Evolutionary conservation across 2,888 invertebrate species (phyloP).

Genomic region (Formica aserva): DNA sequence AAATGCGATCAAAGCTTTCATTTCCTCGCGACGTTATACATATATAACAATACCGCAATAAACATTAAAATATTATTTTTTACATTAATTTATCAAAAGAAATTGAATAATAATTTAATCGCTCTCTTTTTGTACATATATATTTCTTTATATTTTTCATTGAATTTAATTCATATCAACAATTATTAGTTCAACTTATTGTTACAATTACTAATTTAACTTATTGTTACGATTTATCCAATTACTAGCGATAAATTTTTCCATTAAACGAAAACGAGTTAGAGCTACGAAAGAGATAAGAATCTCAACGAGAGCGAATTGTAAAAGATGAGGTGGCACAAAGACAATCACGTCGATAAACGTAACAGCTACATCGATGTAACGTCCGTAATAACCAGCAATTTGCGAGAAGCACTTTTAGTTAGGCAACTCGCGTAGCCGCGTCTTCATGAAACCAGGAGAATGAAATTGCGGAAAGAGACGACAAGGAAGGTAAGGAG

Average conservation of each 20-base stretch:
- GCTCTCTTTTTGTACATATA: neutral
- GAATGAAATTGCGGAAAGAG: conserved; percentile 41
- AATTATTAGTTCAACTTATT: neutral
- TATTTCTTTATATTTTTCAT: neutral
- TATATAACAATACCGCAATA: neutral
- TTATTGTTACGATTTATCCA: neutral
- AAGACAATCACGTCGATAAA: conserved; percentile 63
- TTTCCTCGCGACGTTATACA: conserved; percentile 61
- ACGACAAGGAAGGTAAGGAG: conserved; percentile 39
- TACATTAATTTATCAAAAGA: neutral
- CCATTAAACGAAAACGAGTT: neutral
- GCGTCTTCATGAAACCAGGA: conserved; percentile 58
- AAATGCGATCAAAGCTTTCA: conserved; percentile 65
- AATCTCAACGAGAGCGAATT: neutral
- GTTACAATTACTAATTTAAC: neutral
- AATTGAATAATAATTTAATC: neutral
- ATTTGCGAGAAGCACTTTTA: conserved; percentile 84
- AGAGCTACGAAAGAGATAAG: neutral
- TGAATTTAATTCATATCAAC: neutral
- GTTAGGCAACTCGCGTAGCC: conserved; percentile 80
- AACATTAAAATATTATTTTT: neutral
- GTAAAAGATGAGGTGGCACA: neutral
- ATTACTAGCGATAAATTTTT: neutral
- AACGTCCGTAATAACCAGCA: conserved; percentile 84
- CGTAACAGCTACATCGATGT: conserved; percentile 81